Base-by-base conservation (phyloP, 2,888 invertebrate genomes). In the Nomada goodeniana region DNA sequence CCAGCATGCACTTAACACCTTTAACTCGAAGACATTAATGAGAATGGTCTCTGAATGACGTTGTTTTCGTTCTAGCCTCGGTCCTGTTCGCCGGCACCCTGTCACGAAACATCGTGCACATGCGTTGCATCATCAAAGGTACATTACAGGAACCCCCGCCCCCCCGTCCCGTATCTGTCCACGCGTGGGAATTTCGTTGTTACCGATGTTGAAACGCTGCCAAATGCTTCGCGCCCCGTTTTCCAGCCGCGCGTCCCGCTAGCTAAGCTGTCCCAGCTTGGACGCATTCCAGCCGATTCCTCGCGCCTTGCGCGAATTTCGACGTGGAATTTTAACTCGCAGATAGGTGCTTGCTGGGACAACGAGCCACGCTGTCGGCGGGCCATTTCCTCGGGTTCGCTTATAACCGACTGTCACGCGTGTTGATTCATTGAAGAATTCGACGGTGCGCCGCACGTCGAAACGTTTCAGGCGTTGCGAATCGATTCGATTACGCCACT, bases 61-160 rank as follows among this genome's bases (percentile, higher is more conserved):
- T 63, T 70, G 69, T 73, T 76, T 83, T 73, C 79, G 72, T 85
- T 81, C 9, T 68, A 81, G 80, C 26, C 53, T 72, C 77, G 72
- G 52, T 82, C 73, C 82, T 82, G 82, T 84, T 84, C 63, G 67
- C 59, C 42, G 74, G 60, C 83, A 88, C 84, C 88, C 91, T 89
- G 81, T 89, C 90, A 77, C 89, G 90, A 80, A 91, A 90, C 89
- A 87, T 91, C 80, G 85, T 84, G 83, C 85, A 86, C 88, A 91
- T 91, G 86, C 88, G 89, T 87, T 87, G 90, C 87, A 88, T 86
- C 85, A 84, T 92, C 79, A 92, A 92, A 92, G 91, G 91, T 92
- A 91, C 74, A 78, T 57, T 61, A 47, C 29, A 50, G 61, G 47
- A 68, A 23, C 23, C 23, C 23, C 23, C 23, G 0, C 23, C 23